Conservation (phyloP, 64 coral and sea anemone genomes). For the Astreopora myriophthalma region DNA sequence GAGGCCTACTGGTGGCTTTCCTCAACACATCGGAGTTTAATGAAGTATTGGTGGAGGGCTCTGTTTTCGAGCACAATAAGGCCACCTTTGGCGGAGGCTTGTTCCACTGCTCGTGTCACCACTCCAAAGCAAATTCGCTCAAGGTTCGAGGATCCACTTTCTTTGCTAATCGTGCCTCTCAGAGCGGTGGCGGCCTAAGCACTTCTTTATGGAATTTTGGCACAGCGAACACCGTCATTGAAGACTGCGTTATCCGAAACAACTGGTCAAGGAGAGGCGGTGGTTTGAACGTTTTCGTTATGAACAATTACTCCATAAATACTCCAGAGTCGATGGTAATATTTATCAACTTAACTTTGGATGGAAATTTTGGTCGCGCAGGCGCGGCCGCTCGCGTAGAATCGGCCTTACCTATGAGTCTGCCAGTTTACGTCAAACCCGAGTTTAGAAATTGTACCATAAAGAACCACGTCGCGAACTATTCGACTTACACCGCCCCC, state of each 20-base stretch:
- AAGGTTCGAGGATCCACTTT: conserved; percentile 16
- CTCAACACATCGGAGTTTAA: background rate
- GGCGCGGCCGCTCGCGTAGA: conserved; percentile 58
- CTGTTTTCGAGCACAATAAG: background rate
- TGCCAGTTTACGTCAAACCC: conserved; percentile 1
- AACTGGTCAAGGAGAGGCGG: conserved; percentile 71
- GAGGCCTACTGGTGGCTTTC: background rate
- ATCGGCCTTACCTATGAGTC: conserved; percentile 59
- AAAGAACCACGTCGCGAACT: background rate
- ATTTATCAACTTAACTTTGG: conserved; percentile 13
- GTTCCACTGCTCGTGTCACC: background rate
- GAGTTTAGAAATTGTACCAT: conserved; percentile 77
- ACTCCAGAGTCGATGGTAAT: background rate
- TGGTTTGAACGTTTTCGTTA: conserved; percentile 66
- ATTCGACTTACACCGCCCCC: conserved; percentile 13
- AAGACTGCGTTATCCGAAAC: conserved; percentile 37
- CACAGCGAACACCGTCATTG: background rate
- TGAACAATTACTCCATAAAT: conserved; percentile 12
- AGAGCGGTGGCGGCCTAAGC: conserved; percentile 66
- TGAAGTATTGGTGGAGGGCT: background rate
- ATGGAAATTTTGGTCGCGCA: background rate
- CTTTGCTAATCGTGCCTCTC: conserved; percentile 30
- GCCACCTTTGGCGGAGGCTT: conserved; percentile 84
- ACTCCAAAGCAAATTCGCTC: conserved; percentile 44
- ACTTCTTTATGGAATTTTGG: conserved; percentile 46